Conservation (phyloP, 2,797 vertebrate genomes). For the Neoniphon sammara region DNA sequence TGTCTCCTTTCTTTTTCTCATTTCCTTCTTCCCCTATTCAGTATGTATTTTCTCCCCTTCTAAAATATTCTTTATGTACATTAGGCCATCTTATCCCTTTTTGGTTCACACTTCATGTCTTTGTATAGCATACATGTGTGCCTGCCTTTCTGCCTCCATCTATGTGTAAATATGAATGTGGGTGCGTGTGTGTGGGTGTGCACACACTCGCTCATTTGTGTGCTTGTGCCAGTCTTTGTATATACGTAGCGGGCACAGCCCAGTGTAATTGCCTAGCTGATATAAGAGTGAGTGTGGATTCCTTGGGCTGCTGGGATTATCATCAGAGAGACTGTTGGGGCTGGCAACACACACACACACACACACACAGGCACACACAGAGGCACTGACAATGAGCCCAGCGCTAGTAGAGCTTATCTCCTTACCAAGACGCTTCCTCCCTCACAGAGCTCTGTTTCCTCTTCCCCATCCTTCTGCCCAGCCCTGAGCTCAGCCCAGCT, state of each 20-base stretch:
- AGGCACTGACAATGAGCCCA: slow-evolving; percentile 74
- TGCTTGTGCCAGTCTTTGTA: slow-evolving; percentile 56
- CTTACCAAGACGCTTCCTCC: slow-evolving; percentile 82
- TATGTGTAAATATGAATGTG: slow-evolving; percentile 25
- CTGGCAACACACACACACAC: slow-evolving; percentile 55
- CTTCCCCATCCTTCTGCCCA: slow-evolving; percentile 80
- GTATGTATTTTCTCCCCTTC: slow-evolving; percentile 44
- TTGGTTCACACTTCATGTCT: slow-evolving; percentile 57
- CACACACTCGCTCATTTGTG: slow-evolving; percentile 35
- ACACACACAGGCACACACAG: slow-evolving; percentile 18
- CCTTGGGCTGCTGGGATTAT: slow-evolving; percentile 78
- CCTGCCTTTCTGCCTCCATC: slow-evolving; percentile 59
- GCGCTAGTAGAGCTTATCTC: slow-evolving; percentile 81
- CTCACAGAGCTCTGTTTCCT: slow-evolving; percentile 80
- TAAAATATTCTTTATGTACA: slow-evolving; percentile 26
- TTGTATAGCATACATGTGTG: slow-evolving; percentile 43
- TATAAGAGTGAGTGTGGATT: slow-evolving; percentile 78
- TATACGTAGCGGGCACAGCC: slow-evolving; percentile 69
- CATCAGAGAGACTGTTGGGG: slow-evolving; percentile 80
- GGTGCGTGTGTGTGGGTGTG: slow-evolving; percentile 18
- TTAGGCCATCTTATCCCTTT: slow-evolving; percentile 60
- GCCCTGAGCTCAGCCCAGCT: slow-evolving; percentile 79
- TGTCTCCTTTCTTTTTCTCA: slow-evolving; percentile 34
- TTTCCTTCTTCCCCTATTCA: background rate
- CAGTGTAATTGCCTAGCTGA: slow-evolving; percentile 79